Evolutionary conservation across 2,888 invertebrate species (phyloP), one percentile per base, ranked within the genome.

Genomic region (Horisme vitalbata): DNA sequence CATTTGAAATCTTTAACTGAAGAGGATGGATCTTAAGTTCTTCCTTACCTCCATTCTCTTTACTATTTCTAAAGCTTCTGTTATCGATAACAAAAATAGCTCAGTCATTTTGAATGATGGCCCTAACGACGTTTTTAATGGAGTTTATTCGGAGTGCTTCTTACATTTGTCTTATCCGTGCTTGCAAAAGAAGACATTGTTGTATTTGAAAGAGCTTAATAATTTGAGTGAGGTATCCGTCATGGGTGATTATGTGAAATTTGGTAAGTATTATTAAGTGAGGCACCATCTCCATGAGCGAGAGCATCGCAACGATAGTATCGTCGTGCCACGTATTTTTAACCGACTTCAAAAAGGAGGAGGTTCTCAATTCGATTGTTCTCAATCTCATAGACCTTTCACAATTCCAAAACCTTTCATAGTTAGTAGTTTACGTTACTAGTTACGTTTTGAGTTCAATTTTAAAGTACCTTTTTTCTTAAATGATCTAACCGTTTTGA

Each of bases 141-240:
- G 90, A 64, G 81, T 92, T 56, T 90, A 92, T 75, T 49, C 81
- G 26, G 79, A 92, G 52, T 93, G 93, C 61, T 74, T 93, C 30
- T 41, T 91, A 14, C 84, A 88, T 58, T 66, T 93, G 1, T 93
- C 93, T 0, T 87, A 91, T 45, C 68, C 78, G 14, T 93, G 93
- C 61, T 74, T 92, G 13, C 92, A 91, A 64, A 91, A 83, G 52
- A 91, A 92, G 60, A 86, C 92, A 1, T 73, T 92, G 5, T 61
- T 90, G 31, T 93, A 92, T 71, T 66, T 93, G 47, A 90, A 91
- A 44, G 81, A 89, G 11, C 70, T 93, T 2, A 89, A 90, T 48
- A 77, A 79, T 31, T 67, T 92, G 36, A 83, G 89, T 53, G 91
- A 91, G 57, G 87, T 92, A 51, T 86, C 87, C 5, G 73, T 93